Percentiles rank a stretch among this genome's conserved stretches.
Conservation (phyloP, 2,113 vertebrate genomes). For the Calyptomena viridis region DNA sequence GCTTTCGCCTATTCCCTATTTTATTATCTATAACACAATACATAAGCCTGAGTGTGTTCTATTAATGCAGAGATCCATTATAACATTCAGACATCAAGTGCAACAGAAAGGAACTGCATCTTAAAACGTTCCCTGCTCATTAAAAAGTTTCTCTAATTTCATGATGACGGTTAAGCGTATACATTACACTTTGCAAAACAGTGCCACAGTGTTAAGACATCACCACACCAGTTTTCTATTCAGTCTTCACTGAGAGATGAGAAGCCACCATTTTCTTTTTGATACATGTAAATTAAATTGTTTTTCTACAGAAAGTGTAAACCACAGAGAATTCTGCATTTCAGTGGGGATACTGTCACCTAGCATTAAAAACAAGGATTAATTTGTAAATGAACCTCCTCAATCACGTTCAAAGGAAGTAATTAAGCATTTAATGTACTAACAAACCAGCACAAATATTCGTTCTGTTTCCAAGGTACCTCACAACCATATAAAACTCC, state of each 20-base stretch:
- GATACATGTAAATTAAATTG: conserved; percentile 50
- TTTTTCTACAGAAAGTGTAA: conserved; percentile 16
- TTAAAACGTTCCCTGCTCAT: not conserved
- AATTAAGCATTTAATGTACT: conserved; percentile 35
- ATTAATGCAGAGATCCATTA: not conserved
- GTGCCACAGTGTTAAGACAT: not conserved
- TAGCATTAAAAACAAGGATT: conserved; percentile 33
- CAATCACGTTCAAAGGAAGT: not conserved
- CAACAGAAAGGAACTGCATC: not conserved
- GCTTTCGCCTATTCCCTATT: not conserved
- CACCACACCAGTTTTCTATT: not conserved
- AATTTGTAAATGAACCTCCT: conserved; percentile 19
- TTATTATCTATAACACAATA: not conserved
- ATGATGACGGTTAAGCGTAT: not conserved
- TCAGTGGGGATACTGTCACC: conserved; percentile 23
- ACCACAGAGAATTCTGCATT: not conserved
- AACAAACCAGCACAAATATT: conserved; percentile 18
- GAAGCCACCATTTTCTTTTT: conserved; percentile 54
- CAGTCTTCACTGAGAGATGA: not conserved
- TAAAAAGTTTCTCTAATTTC: conserved; percentile 26
- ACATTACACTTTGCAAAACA: not conserved
- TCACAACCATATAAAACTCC: not conserved
- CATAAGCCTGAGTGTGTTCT: not conserved
- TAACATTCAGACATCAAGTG: not conserved
- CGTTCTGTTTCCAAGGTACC: conserved; percentile 29